Conservation (phyloP, 2,888 invertebrate genomes). For the Terebella lapidaria region DNA sequence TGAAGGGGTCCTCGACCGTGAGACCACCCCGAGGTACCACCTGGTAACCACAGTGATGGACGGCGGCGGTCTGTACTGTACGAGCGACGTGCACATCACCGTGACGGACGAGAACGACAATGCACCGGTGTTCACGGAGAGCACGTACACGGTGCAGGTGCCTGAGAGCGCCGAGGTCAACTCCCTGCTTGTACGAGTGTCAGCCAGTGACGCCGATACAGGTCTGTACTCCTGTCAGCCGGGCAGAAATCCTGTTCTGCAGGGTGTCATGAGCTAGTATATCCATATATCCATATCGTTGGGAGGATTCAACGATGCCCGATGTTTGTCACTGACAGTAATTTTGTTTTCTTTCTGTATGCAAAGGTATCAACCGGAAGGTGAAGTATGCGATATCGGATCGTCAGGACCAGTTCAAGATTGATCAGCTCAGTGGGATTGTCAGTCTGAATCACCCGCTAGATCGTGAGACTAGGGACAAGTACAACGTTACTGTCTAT, state of each 20-base stretch:
- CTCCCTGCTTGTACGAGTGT: conserved; percentile 61
- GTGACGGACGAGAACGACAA: conserved; percentile 45
- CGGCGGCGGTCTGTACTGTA: conserved; percentile 28
- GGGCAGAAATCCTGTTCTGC: too few species aligned
- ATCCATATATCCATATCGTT: too few species aligned
- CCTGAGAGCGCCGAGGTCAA: conserved; percentile 83
- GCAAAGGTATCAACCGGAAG: conserved; percentile 67
- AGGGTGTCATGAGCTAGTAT: too few species aligned
- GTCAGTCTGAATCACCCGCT: conserved; percentile 77
- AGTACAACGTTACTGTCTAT: conserved; percentile 74
- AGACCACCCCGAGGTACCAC: conserved; percentile 56
- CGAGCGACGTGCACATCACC: conserved; percentile 36
- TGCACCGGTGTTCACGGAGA: conserved; percentile 35
- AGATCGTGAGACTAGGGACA: conserved; percentile 79
- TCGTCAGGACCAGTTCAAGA: conserved; percentile 69
- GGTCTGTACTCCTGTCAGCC: conserved; percentile 55
- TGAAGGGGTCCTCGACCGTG: conserved; percentile 31
- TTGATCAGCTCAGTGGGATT: conserved; percentile 78
- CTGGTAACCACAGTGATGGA: conserved; percentile 30
- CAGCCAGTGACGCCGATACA: conserved; percentile 55
- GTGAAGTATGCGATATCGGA: conserved; percentile 75
- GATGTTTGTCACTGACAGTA: too few species aligned
- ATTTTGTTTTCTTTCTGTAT: conserved; percentile 34
- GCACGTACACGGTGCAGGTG: conserved; percentile 60
- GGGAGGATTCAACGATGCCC: too few species aligned